Evolutionary conservation across 2,113 vertebrate species (phyloP), one percentile per base, ranked within the genome.

Genomic region (Pteruthius melanotis): DNA sequence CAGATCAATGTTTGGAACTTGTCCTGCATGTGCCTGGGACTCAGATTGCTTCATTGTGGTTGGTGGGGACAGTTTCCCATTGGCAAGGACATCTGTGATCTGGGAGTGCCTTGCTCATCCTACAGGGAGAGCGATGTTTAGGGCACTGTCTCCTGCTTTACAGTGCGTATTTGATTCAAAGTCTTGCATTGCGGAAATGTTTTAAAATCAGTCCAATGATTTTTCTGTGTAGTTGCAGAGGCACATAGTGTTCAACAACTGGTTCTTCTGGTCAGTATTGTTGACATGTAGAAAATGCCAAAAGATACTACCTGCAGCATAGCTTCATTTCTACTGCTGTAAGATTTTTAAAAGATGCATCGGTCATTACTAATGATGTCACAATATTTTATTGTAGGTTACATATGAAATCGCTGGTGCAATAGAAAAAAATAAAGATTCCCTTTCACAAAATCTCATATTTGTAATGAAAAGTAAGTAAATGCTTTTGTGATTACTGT

Each of bases 391-490:
- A 57, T 97, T 96, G 21, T 93, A 99, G 99, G 98, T 99, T 87
- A 99, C 98, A 63, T 99, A 99, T 68, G 98, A 99, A 96, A 98
- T 99, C 93, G 98, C 97, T 53, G 99, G 99, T 94, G 98, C 98
- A 0, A 96, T 98, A 97, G 98, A 98, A 91, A 99, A 98, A 98
- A 99, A 99, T 97, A 99, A 98, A 97, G 99, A 99, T 97, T 97
- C 98, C 64, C 98, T 99, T 92, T 99, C 99, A 65, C 99, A 99
- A 98, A 99, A 98, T 97, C 98, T 99, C 90, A 20, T 99, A 63
- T 98, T 99, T 97, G 98, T 99, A 59, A 99, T 99, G 98, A 99
- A 99, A 98, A 99, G 99, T 99, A 98, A 98, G 99, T 97, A 96
- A 95, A 97, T 92, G 26, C 33, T 81, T 84, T 93, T 87, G 33